Evolutionary conservation across 2,113 vertebrate genomes (phyloP).

Genomic region (Thunnus maccoyii): DNA sequence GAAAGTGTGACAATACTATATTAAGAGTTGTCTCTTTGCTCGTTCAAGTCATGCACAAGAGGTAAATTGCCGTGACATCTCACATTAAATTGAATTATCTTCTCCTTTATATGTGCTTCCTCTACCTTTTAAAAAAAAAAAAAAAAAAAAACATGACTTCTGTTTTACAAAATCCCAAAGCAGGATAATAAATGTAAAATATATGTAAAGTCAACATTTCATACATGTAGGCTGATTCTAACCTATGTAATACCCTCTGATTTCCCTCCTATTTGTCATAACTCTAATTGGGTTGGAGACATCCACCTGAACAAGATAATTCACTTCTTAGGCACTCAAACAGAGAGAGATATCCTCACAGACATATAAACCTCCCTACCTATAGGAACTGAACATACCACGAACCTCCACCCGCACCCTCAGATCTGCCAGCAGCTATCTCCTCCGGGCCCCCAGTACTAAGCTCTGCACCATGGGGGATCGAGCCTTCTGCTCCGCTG

Average conservation of each 20-base stretch:
- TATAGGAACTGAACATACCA: too few species aligned
- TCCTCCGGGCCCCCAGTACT: too few species aligned
- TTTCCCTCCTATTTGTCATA: constrained; percentile 34
- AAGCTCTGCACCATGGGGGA: too few species aligned
- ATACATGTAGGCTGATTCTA: background rate
- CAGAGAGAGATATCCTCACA: constrained; percentile 28
- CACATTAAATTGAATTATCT: background rate
- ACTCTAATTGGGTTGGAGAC: constrained; percentile 38
- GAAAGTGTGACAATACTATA: too few species aligned
- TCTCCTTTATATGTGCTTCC: background rate
- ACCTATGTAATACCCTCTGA: background rate
- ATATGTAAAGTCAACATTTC: constrained; percentile 7
- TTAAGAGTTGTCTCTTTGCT: too few species aligned
- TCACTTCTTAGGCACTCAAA: constrained; percentile 41
- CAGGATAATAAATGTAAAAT: constrained; percentile 8
- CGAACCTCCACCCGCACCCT: too few species aligned
- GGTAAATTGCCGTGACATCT: too few species aligned
- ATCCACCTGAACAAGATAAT: constrained; percentile 43
- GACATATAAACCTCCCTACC: constrained; percentile 6
- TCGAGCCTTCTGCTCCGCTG: too few species aligned
- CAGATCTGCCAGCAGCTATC: too few species aligned
- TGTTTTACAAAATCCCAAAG: background rate
- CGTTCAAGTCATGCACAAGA: too few species aligned
- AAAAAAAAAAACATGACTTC: background rate
- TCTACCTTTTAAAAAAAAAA: too few species aligned